Percentiles rank a stretch among this genome's conserved stretches.
Evolutionary conservation across 2,888 invertebrate genomes (phyloP).

Genomic region (Fabriciana adippe): DNA sequence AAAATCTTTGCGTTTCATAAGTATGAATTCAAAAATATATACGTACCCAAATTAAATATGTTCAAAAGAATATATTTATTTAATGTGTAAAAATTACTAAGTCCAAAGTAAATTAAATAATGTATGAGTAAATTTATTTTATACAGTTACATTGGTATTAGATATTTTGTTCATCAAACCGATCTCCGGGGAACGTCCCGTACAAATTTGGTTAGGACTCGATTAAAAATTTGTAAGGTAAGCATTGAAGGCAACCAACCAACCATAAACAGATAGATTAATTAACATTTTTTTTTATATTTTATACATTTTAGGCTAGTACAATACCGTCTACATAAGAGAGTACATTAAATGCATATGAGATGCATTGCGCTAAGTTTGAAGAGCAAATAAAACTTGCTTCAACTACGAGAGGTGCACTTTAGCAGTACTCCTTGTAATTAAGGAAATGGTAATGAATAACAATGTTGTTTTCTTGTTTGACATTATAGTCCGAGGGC

Average conservation of each 20-base stretch:
- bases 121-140: too few species aligned
- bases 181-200: constrained; percentile 8
- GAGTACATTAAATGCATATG: background rate
- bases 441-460: constrained; percentile 22
- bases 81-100: too few species aligned
- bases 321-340: too few species aligned
- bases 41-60: too few species aligned
- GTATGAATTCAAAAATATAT: too few species aligned
- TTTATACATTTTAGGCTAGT: too few species aligned
- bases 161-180: too few species aligned
- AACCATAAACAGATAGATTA: constrained; percentile 5
- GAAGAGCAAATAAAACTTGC: constrained; percentile 13
- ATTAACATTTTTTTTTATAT: constrained; percentile 2
- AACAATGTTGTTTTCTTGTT: constrained; percentile 11
- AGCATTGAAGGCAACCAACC: background rate
- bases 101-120: too few species aligned
- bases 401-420: background rate
- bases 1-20: too few species aligned
- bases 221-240: constrained; percentile 13
- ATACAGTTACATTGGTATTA: too few species aligned
- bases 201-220: constrained; percentile 18
- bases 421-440: constrained; percentile 5
- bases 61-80: too few species aligned
- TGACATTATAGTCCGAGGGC: constrained; percentile 1
- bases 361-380: constrained; percentile 4